phyloP scores from a whole-genome alignment of 2,113 vertebrate species.

The Mystacornis crossleyi region DNA sequence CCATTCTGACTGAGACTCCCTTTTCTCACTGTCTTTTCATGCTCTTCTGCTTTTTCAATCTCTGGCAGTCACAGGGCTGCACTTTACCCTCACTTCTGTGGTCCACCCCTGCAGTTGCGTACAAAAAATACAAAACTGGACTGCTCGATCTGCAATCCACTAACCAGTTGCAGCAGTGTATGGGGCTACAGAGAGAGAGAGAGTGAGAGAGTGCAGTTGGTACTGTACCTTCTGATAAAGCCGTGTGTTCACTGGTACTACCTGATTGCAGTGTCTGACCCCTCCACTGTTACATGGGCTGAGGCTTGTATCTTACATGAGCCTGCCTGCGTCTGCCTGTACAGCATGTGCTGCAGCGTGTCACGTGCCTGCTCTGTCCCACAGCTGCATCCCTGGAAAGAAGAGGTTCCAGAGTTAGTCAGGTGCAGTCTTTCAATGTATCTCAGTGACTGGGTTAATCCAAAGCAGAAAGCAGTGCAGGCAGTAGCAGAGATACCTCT shows the following conservation, averaged over 20 bases:
- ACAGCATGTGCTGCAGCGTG: not conserved
- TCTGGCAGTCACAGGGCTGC: not conserved
- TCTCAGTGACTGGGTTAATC: not conserved
- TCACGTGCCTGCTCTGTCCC: not conserved
- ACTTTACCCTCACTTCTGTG: not conserved
- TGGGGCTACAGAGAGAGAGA: not conserved
- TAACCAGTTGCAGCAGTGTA: not conserved
- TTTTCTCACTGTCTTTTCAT: not conserved
- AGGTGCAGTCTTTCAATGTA: not conserved
- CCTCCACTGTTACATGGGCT: not conserved
- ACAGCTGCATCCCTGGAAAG: not conserved
- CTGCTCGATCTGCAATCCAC: not conserved
- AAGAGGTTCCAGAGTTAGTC: not conserved
- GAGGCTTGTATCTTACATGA: not conserved
- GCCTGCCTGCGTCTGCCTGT: not conserved
- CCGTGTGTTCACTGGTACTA: not conserved
- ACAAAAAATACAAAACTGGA: not conserved
- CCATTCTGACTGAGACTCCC: not conserved
- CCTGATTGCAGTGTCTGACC: not conserved
- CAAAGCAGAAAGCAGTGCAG: not conserved
- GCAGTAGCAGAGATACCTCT: not conserved
- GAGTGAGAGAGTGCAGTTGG: not conserved
- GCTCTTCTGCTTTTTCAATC: not conserved
- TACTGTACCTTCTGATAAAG: not conserved
- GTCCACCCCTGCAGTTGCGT: not conserved